These are phyloP conservation scores for Amiota minor DNA, from an alignment of 2,888 invertebrate species.

Conservation along the genomic window DNA sequence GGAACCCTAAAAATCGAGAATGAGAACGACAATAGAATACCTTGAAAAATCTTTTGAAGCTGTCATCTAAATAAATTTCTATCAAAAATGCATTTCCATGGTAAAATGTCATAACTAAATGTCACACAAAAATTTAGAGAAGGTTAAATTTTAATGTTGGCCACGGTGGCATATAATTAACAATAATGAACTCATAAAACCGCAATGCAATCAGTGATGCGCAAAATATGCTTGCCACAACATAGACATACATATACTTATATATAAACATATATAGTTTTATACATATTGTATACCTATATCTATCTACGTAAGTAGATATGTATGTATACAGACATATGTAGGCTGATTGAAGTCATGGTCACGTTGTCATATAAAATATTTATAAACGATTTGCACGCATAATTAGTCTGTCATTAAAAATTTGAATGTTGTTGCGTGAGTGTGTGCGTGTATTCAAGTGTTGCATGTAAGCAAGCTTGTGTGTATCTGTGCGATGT, in stretches of 20 bases:
- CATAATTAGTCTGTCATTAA: conserved; percentile 72
- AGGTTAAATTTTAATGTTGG: conserved; percentile 19
- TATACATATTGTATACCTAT: conserved; percentile 32
- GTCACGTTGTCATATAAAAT: conserved; percentile 60
- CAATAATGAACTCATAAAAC: conserved; percentile 67
- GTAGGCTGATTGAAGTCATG: conserved; percentile 46
- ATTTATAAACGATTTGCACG: conserved; percentile 72
- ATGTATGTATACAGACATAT: neutral
- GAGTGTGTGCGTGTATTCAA: conserved; percentile 24
- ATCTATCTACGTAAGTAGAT: conserved; percentile 17
- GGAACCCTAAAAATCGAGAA: too few species aligned
- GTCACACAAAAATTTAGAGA: neutral
- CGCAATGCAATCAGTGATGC: conserved; percentile 67
- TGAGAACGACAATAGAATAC: neutral
- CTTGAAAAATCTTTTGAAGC: neutral
- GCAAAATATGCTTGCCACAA: conserved; percentile 57
- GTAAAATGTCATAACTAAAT: neutral
- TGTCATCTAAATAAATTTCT: neutral
- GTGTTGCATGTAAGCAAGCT: conserved; percentile 13
- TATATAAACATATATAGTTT: conserved; percentile 41
- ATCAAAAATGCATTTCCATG: neutral
- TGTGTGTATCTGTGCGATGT: conserved; percentile 20
- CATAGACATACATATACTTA: conserved; percentile 31
- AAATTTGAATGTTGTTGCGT: conserved; percentile 60
- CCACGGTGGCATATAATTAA: conserved; percentile 60